Base-by-base conservation (phyloP, 2,888 invertebrate genomes). In the Rhimphoctona megacephalus region DNA sequence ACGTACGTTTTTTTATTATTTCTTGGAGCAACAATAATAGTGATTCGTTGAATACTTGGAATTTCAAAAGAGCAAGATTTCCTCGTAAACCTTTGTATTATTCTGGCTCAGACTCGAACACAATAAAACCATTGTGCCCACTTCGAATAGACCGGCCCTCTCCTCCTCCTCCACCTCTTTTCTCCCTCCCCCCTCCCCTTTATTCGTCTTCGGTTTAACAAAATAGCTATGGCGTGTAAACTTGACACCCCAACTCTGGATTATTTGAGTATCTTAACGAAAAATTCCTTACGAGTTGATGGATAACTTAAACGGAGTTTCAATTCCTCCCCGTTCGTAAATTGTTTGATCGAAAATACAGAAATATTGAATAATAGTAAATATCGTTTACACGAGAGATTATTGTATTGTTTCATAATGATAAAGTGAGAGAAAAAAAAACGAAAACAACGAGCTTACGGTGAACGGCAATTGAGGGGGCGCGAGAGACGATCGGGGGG, bases 351-450 rank as follows among this genome's bases (percentile, higher is more conserved):
- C 61, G 17, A 25, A 61, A 17, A 22, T 61, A 5, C 17, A 0
- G 5, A 17, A 30, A 61, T 61, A 49, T 19, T 46, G 25, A 78
- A 73, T 78, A 81, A 82, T 52, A 64, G 22, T 69, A 25, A 77
- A 54, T 52, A 61, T 25, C 33, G 33, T 74, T n/a, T 39, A 70
- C 57, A 36, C 8, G 61, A 52, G 61, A n/a, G 39, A 52, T 43
- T 72, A 49, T 19, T 17, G 43, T 77, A 77, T 64, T 78, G 69
- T 79, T 70, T 79, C 79, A 79, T 79, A 79, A 79, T 79, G 54
- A 72, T 64, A 73, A 73, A 39, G 72, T 81, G 46, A 80, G 46
- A 33, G 11, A 39, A 69, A 43, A 57, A 72, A 64, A 72, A 61
- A 80, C 49, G 78, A 81, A 73, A 70, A 79, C 69, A 61, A 64